Percentiles rank a stretch among this genome's conserved stretches.
phyloP scores from a whole-genome alignment of 1,140 invertebrate genomes.

The Helicorthomorpha holstii region DNA sequence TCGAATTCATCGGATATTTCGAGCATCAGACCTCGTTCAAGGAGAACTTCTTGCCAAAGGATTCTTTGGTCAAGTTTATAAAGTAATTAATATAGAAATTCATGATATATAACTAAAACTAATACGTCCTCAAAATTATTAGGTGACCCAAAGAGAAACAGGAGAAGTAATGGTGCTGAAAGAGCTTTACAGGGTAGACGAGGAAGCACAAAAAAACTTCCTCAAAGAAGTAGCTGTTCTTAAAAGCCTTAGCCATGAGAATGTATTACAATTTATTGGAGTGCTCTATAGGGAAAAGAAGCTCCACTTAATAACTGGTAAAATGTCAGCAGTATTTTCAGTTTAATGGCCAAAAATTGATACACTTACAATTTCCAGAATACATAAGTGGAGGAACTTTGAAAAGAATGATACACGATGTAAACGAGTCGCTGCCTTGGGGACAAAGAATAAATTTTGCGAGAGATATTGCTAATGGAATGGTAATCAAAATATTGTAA shows the following conservation, averaged over 20 bases:
- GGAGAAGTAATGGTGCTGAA: conserved; percentile 90
- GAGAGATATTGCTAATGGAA: conserved; percentile 76
- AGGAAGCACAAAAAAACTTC: conserved; percentile 84
- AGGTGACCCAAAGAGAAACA: conserved; percentile 75
- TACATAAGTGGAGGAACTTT: conserved; percentile 80
- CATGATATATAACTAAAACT: background rate
- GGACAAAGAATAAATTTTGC: conserved; percentile 63
- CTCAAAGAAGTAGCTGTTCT: conserved; percentile 84
- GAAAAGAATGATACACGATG: conserved; percentile 61
- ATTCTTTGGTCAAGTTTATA: conserved; percentile 68
- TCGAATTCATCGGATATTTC: conserved; percentile 64
- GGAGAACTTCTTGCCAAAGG: conserved; percentile 79
- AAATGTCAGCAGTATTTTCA: background rate
- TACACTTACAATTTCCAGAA: conserved; percentile 33
- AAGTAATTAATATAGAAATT: conserved; percentile 15
- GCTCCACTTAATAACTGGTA: conserved; percentile 59
- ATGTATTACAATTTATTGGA: conserved; percentile 79
- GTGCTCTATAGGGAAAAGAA: conserved; percentile 85
- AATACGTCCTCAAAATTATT: conserved; percentile 29
- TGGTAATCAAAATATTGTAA: conserved; percentile 29
- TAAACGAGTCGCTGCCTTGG: conserved; percentile 54
- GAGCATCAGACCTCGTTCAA: conserved; percentile 70
- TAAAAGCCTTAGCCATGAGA: conserved; percentile 66
- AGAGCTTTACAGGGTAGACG: conserved; percentile 79
- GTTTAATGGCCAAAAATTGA: background rate